These are phyloP conservation scores for Azorinus chamasolen DNA, from an alignment of 2,888 invertebrate genomes.

Conservation along the genomic window DNA sequence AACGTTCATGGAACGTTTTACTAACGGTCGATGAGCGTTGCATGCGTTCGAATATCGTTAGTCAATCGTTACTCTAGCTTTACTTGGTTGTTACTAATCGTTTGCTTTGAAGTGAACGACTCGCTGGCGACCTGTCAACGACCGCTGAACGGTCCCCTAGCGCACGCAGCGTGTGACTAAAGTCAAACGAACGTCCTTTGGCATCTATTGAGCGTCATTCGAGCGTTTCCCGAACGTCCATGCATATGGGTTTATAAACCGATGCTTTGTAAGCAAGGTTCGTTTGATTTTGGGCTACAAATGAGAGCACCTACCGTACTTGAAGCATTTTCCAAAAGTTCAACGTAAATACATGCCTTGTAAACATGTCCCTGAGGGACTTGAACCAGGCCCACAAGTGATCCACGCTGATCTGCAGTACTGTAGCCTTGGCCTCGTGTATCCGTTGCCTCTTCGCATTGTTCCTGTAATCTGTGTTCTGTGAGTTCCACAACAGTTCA, in stretches of 20 bases:
- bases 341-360: slow-evolving; percentile 35
- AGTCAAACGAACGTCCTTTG: background rate
- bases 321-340: slow-evolving; percentile 29
- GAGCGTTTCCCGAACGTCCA: slow-evolving; percentile 28
- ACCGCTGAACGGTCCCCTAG: too few species aligned
- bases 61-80: too few species aligned
- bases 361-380: background rate
- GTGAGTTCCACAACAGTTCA: slow-evolving; percentile 37
- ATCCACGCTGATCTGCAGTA: slow-evolving; percentile 33
- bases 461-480: slow-evolving; percentile 36
- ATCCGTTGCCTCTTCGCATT: too few species aligned
- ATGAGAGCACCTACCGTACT: slow-evolving; percentile 25
- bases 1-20: too few species aligned
- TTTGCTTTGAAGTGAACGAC: too few species aligned
- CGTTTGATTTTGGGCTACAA: slow-evolving; percentile 30
- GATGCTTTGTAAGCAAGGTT: slow-evolving; percentile 37
- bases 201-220: slow-evolving; percentile 30
- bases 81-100: too few species aligned
- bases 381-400: slow-evolving; percentile 39
- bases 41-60: too few species aligned
- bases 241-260: slow-evolving; percentile 38
- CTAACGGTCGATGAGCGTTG: too few species aligned
- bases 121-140: too few species aligned
- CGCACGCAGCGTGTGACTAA: too few species aligned
- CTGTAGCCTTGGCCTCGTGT: slow-evolving; percentile 38